Conservation (phyloP, 2,888 invertebrate species). For the Cataglyphis albicans region DNA sequence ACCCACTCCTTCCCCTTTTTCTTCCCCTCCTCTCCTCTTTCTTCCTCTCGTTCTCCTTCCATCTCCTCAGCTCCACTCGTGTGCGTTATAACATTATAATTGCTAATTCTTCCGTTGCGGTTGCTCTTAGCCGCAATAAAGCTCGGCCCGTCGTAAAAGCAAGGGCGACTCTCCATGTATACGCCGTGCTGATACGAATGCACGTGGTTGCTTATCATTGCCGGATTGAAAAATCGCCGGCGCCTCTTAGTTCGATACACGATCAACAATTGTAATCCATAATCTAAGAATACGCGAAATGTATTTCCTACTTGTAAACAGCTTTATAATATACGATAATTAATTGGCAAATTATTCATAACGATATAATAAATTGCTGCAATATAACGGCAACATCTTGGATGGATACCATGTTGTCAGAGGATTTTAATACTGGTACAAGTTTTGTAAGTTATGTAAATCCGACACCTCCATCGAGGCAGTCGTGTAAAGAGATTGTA, state of each 20-base stretch:
- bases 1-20: constrained; percentile 41
- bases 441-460: constrained; percentile 20
- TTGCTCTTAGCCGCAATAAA: constrained; percentile 80
- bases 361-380: neutral
- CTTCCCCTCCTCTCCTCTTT: constrained; percentile 16
- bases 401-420: neutral
- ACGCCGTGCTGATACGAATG: constrained; percentile 62
- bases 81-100: constrained; percentile 84
- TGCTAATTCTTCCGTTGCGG: constrained; percentile 84
- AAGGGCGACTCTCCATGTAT: constrained; percentile 77
- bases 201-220: constrained; percentile 67
- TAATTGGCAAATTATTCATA: constrained; percentile 29
- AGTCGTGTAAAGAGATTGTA: neutral
- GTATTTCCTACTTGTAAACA: neutral
- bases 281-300: neutral
- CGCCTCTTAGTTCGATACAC: constrained; percentile 5
- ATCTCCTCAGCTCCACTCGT: constrained; percentile 46
- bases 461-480: constrained; percentile 9
- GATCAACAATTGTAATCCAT: neutral
- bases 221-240: constrained; percentile 54
- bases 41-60: constrained; percentile 8
- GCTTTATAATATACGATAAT: constrained; percentile 4
- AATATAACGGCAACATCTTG: neutral
- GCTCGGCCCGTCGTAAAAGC: constrained; percentile 83
- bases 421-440: neutral